These are phyloP conservation scores for Heterodera schachtii DNA, from an alignment of 1,140 invertebrate species.

Conservation along the genomic window DNA sequence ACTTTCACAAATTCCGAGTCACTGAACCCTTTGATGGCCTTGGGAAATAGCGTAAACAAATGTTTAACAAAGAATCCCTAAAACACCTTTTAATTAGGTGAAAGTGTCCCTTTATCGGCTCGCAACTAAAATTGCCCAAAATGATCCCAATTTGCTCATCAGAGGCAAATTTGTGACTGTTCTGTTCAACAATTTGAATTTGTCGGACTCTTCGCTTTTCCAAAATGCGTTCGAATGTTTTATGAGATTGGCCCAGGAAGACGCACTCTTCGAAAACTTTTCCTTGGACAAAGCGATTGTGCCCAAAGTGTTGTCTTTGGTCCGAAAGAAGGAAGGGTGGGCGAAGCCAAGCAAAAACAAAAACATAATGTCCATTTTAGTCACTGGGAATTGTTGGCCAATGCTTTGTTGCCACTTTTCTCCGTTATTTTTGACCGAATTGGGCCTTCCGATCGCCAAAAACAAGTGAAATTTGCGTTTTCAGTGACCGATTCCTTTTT, in stretches of 20 bases:
- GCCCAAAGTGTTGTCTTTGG: conserved; percentile 36
- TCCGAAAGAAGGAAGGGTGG: conserved; percentile 41
- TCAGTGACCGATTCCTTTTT: conserved; percentile 34
- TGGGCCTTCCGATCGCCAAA: background rate
- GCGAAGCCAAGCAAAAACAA: background rate
- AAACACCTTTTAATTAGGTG: conserved; percentile 11
- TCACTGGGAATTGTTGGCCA: conserved; percentile 37
- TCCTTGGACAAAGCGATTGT: conserved; percentile 42
- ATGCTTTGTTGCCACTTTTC: conserved; percentile 30
- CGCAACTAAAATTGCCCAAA: conserved; percentile 13
- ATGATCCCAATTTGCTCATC: background rate
- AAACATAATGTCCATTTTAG: conserved; percentile 1
- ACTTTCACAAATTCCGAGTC: conserved; percentile 20
- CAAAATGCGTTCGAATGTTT: conserved; percentile 42
- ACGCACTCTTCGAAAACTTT: conserved; percentile 29
- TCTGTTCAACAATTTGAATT: conserved; percentile 34
- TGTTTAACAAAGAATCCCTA: background rate
- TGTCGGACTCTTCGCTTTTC: conserved; percentile 20
- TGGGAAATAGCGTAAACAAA: conserved; percentile 11
- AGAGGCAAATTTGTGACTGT: conserved; percentile 33
- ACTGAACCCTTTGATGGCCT: conserved; percentile 30
- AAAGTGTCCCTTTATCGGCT: conserved; percentile 35
- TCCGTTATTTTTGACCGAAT: conserved; percentile 23
- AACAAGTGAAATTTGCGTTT: conserved; percentile 1
- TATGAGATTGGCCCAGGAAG: conserved; percentile 33